Conservation (phyloP, 2,113 vertebrate species). For the Falco punctatus region DNA sequence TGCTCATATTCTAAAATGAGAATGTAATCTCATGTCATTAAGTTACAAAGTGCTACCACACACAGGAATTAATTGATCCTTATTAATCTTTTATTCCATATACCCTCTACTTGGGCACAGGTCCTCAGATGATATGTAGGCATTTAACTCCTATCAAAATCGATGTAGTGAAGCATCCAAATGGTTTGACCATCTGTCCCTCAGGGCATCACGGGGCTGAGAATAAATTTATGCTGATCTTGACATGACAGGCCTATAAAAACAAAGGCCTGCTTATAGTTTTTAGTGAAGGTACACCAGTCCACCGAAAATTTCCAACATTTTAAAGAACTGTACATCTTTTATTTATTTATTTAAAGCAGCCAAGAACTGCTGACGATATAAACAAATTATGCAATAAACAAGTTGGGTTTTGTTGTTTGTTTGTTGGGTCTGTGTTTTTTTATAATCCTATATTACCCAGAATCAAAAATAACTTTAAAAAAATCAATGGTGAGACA, state of each 20-base stretch:
- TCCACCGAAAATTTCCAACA: not conserved
- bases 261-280: not conserved
- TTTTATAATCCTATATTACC: not conserved
- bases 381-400: not conserved
- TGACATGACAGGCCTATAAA: not conserved
- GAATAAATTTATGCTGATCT: not conserved
- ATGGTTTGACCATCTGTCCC: fast-evolving
- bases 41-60: not conserved
- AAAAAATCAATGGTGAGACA: not conserved
- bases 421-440: too few relatives aligned
- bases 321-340: not conserved
- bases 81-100: not conserved
- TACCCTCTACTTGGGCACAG: not conserved
- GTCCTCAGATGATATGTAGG: not conserved
- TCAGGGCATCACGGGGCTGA: not conserved
- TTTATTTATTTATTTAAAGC: conserved; percentile 9
- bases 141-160: not conserved
- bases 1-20: not conserved
- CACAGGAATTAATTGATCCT: fast-evolving
- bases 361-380: not conserved
- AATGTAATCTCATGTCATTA: not conserved
- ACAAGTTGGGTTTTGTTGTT: not conserved
- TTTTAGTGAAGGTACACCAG: not conserved
- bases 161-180: not conserved
- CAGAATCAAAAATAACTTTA: not conserved